phyloP scores from a whole-genome alignment of 2,797 vertebrate genomes.

The Gobio occitaniae region DNA sequence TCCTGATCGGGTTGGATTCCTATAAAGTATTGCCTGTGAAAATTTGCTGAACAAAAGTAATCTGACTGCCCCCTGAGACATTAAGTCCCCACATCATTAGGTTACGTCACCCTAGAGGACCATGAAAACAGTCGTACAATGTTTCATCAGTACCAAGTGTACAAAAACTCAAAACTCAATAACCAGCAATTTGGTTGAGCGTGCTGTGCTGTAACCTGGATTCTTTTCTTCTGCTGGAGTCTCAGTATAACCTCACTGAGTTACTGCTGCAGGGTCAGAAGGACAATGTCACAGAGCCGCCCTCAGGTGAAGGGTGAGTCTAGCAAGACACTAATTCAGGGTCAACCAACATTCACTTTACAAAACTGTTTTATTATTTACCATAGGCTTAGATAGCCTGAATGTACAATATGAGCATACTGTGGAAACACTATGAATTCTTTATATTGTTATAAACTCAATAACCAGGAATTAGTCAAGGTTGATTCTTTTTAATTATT shows the following conservation, averaged over 20 bases:
- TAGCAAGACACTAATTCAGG: not conserved
- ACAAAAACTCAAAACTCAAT: not conserved
- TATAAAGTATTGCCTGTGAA: not conserved
- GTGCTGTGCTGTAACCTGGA: constrained; percentile 91
- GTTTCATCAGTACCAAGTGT: not conserved
- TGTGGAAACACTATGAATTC: constrained; percentile 9
- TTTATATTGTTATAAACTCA: not conserved
- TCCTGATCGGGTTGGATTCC: not conserved
- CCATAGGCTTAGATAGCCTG: not conserved
- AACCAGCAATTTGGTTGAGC: constrained; percentile 69
- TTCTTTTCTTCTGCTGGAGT: constrained; percentile 88
- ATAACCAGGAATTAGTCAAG: not conserved
- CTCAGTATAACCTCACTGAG: constrained; percentile 88
- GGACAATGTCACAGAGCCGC: constrained; percentile 80
- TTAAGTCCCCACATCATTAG: not conserved
- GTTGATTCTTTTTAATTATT: not conserved
- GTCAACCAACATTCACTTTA: not conserved
- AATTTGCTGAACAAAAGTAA: not conserved
- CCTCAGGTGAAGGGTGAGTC: constrained; percentile 77
- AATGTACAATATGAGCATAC: not conserved
- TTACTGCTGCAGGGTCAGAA: constrained; percentile 86
- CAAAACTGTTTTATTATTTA: not conserved
- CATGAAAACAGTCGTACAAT: not conserved
- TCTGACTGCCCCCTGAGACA: not conserved
- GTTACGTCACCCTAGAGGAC: not conserved